Percentiles rank a stretch among this genome's conserved stretches.
These are phyloP conservation scores for Chloroclysta siterata DNA, from an alignment of 2,888 invertebrate genomes.

Conservation along the genomic window DNA sequence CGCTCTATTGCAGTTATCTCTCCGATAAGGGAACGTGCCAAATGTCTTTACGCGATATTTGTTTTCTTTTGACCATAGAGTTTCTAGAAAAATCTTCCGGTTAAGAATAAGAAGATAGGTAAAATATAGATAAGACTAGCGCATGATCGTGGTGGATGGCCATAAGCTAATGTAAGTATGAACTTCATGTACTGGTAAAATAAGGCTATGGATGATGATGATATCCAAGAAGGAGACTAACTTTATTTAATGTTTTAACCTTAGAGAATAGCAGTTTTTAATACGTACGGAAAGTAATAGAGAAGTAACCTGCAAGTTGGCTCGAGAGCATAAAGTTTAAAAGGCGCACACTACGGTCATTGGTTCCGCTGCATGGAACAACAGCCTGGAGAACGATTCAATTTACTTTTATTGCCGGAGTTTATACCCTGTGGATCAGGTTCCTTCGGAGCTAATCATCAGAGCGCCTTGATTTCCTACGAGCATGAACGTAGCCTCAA, in stretches of 20 bases:
- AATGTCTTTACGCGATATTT: conserved; percentile 38
- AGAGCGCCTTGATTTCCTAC: conserved; percentile 58
- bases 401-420: conserved; percentile 80
- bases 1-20: conserved; percentile 42
- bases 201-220: background rate
- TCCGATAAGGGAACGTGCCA: conserved; percentile 40
- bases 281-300: conserved; percentile 40
- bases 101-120: too few species aligned
- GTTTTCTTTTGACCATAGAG: conserved; percentile 18
- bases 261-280: conserved; percentile 23
- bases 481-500: background rate
- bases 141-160: too few species aligned
- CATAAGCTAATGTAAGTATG: too few species aligned
- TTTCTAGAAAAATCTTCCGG: background rate
- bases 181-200: background rate
- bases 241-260: background rate
- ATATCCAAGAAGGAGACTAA: background rate
- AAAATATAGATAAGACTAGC: too few species aligned
- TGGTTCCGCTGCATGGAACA: conserved; percentile 63
- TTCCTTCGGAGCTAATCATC: conserved; percentile 67
- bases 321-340: conserved; percentile 64
- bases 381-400: conserved; percentile 78
- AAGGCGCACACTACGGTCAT: conserved; percentile 60
- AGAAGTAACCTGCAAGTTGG: conserved; percentile 50
- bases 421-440: conserved; percentile 74